Conservation (phyloP, 2,113 vertebrate species). For the Anas platyrhynchos region DNA sequence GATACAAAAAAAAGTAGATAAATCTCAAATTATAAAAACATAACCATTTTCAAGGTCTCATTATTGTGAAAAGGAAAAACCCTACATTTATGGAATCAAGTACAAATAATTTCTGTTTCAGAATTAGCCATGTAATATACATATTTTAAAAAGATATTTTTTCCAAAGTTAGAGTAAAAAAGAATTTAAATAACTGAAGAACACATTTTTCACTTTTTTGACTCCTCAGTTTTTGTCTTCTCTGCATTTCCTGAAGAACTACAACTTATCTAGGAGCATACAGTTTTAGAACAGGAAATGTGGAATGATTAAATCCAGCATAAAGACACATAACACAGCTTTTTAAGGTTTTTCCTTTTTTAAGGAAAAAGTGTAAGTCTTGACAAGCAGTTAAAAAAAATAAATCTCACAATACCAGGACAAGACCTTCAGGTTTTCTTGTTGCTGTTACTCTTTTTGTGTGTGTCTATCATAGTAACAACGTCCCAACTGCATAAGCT, state of each 20-base stretch:
- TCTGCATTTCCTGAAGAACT: background rate
- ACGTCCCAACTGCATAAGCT: too few relatives aligned
- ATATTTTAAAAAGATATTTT: background rate
- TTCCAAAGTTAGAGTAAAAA: background rate
- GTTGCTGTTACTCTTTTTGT: too few relatives aligned
- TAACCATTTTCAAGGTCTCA: background rate
- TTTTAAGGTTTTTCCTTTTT: too few relatives aligned
- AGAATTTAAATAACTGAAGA: background rate
- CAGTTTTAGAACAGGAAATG: background rate
- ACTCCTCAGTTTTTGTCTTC: background rate
- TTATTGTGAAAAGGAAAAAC: background rate
- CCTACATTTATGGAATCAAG: background rate
- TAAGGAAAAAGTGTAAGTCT: background rate
- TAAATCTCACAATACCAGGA: background rate
- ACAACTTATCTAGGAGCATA: rapidly evolving
- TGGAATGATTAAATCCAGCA: background rate
- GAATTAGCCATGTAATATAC: background rate
- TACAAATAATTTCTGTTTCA: background rate
- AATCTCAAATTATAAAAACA: background rate
- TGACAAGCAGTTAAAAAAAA: background rate
- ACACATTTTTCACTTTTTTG: background rate
- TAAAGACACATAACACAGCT: background rate
- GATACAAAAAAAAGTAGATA: background rate
- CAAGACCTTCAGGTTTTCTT: background rate
- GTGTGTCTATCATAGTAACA: too few relatives aligned